Evolutionary conservation across 2,113 vertebrate species (phyloP).

Genomic region (Neoarius graeffei): DNA sequence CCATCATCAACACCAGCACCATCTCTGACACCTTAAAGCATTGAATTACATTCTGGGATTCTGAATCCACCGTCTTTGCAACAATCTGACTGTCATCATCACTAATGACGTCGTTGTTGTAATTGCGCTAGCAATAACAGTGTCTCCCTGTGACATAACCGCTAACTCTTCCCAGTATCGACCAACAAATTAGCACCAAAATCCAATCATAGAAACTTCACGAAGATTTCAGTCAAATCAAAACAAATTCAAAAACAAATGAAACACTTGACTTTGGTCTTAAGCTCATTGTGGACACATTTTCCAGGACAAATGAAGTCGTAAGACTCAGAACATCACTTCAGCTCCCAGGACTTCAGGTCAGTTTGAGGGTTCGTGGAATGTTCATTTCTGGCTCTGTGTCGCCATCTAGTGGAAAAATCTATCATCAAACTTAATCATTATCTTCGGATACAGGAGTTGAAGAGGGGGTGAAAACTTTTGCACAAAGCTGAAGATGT

Average conservation of each 20-base stretch:
- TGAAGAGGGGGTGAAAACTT: not conserved
- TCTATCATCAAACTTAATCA: not conserved
- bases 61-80: not conserved
- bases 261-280: not conserved
- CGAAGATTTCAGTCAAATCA: not conserved
- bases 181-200: not conserved
- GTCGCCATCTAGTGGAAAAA: constrained; percentile 34
- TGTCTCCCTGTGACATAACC: not conserved
- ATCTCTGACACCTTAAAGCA: not conserved
- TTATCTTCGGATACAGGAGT: no score
- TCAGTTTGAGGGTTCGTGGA: not conserved
- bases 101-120: not conserved
- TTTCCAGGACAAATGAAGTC: not conserved
- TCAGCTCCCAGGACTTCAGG: not conserved
- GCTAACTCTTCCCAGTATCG: not conserved
- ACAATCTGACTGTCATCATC: not conserved
- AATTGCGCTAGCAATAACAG: not conserved
- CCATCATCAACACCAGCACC: not conserved
- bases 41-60: not conserved
- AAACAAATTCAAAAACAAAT: no score
- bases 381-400: not conserved
- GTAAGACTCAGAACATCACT: not conserved
- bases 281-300: not conserved
- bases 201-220: not conserved
- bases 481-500: not conserved